Percentiles rank a stretch among this genome's conserved stretches.
phyloP scores from a whole-genome alignment of 2,797 vertebrate species.

The Lerista edwardsae region DNA sequence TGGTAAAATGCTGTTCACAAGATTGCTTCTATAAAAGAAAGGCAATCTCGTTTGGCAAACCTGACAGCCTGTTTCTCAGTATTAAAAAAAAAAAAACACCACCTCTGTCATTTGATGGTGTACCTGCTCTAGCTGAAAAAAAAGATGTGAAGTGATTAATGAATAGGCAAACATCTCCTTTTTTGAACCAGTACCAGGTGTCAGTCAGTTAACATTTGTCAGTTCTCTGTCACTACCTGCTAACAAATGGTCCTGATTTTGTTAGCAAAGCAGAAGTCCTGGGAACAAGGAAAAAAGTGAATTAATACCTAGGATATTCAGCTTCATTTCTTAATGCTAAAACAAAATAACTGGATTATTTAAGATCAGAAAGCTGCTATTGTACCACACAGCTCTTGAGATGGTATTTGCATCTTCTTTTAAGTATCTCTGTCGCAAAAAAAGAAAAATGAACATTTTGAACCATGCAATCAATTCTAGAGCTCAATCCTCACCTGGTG shows the following conservation, averaged over 20 bases:
- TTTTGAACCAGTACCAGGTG: constrained; percentile 47
- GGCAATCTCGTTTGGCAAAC: constrained; percentile 33
- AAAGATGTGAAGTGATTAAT: constrained; percentile 47
- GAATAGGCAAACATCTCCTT: constrained; percentile 46
- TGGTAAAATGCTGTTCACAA: constrained; percentile 42
- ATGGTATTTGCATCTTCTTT: constrained; percentile 1
- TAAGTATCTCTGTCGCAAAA: neutral
- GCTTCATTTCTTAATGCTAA: constrained; percentile 51
- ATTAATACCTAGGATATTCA: constrained; percentile 24
- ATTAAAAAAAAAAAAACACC: too few relatives aligned
- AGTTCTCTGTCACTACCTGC: constrained; percentile 56
- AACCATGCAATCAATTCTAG: neutral
- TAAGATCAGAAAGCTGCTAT: constrained; percentile 41
- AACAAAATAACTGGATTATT: constrained; percentile 36
- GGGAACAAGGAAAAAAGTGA: constrained; percentile 29
- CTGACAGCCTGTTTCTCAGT: constrained; percentile 46
- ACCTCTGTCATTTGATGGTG: constrained; percentile 23
- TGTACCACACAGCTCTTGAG: neutral
- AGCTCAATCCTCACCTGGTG: too few relatives aligned
- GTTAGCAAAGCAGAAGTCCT: constrained; percentile 42
- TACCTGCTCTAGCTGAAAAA: constrained; percentile 34
- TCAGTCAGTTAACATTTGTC: constrained; percentile 61
- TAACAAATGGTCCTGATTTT: constrained; percentile 63
- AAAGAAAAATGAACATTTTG: constrained; percentile 20
- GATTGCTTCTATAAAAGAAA: constrained; percentile 32